Evolutionary conservation across 2,113 vertebrate species (phyloP).

Genomic region (Pteruthius melanotis): DNA sequence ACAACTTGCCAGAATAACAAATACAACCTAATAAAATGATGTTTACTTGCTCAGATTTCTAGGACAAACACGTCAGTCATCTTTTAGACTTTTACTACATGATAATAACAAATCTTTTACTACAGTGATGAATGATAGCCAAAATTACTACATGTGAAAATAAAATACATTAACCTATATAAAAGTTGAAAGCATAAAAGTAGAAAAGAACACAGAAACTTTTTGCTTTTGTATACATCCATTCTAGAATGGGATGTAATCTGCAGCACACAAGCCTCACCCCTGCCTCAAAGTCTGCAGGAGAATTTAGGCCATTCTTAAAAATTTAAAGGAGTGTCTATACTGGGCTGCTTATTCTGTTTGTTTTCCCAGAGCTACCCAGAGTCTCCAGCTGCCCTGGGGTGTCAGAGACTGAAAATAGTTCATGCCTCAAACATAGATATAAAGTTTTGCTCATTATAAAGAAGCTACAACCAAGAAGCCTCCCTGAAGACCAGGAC

Average conservation of each 20-base stretch:
- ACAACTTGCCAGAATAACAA: background rate
- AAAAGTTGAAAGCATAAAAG: background rate
- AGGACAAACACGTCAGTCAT: background rate
- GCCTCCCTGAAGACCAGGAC: too few relatives aligned
- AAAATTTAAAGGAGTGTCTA: background rate
- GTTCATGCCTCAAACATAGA: too few relatives aligned
- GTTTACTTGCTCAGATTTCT: background rate
- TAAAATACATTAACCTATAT: background rate
- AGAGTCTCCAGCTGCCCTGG: background rate
- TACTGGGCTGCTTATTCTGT: background rate
- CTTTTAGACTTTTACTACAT: background rate
- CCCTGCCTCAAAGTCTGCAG: background rate
- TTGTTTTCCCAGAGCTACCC: background rate
- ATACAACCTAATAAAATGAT: background rate
- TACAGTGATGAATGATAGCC: background rate
- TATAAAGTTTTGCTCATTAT: too few relatives aligned
- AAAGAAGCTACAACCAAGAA: too few relatives aligned
- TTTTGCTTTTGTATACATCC: background rate
- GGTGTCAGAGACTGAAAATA: too few relatives aligned
- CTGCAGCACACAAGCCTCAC: background rate
- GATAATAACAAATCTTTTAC: background rate
- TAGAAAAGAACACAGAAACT: background rate
- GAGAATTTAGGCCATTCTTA: background rate
- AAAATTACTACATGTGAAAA: background rate
- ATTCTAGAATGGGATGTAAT: background rate